phyloP scores from a whole-genome alignment of 2,888 invertebrate species.

The Lithodes maja region DNA sequence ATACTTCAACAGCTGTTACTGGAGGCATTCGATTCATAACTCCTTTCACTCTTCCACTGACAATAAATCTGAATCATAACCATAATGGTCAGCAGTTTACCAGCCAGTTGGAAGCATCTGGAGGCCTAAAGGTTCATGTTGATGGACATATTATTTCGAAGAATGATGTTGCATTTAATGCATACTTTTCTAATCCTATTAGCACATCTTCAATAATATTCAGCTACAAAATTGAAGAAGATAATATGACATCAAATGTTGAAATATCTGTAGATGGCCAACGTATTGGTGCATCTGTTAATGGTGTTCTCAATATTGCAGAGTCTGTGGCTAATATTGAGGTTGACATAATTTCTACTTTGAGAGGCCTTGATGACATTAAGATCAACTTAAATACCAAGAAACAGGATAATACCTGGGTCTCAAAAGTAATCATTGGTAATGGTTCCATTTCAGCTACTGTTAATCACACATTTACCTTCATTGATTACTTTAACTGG shows the following conservation, averaged over 20 bases:
- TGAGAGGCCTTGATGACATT: slow-evolving; percentile 41
- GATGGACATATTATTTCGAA: slow-evolving; percentile 39
- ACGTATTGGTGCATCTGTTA: slow-evolving; percentile 26
- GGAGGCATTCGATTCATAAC: slow-evolving; percentile 57
- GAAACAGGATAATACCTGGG: slow-evolving; percentile 34
- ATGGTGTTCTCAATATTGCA: slow-evolving; percentile 36
- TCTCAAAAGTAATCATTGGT: slow-evolving; percentile 21
- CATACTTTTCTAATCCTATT: slow-evolving; percentile 37
- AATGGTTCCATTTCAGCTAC: slow-evolving; percentile 16
- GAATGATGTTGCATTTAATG: slow-evolving; percentile 35
- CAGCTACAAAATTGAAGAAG: slow-evolving; percentile 48
- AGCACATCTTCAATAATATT: slow-evolving; percentile 37
- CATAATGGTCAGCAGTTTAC: slow-evolving; percentile 42
- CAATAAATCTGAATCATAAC: slow-evolving; percentile 30
- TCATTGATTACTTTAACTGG: slow-evolving; percentile 56
- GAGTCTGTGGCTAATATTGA: slow-evolving; percentile 34
- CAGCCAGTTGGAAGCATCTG: slow-evolving; percentile 43
- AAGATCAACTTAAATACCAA: slow-evolving; percentile 48
- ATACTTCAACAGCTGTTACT: slow-evolving; percentile 14
- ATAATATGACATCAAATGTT: slow-evolving; percentile 31
- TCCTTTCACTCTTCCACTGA: slow-evolving; percentile 53
- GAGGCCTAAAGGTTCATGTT: slow-evolving; percentile 47
- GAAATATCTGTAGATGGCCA: slow-evolving; percentile 37
- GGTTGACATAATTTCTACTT: slow-evolving; percentile 40
- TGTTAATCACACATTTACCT: slow-evolving; percentile 43